Evolutionary conservation across 2,113 vertebrate species (phyloP).

Genomic region (Anhinga rufa): DNA sequence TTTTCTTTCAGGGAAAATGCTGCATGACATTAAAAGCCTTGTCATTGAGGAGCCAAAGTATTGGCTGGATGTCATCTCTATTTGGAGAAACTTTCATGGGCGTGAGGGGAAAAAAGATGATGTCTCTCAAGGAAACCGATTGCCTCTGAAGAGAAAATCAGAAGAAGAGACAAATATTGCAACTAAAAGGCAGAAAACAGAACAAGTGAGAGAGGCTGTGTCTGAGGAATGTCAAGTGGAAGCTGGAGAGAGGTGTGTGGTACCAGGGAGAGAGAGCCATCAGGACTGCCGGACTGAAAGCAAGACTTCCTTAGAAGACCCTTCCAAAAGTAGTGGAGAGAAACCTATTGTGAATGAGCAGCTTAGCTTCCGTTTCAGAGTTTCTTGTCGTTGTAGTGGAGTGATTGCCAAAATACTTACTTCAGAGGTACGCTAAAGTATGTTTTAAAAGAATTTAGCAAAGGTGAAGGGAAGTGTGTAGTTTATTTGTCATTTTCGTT

Average conservation of each 20-base stretch:
- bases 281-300: not conserved
- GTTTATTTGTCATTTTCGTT: not conserved
- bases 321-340: not conserved
- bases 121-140: not conserved
- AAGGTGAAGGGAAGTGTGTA: not conserved
- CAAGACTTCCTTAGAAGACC: not conserved
- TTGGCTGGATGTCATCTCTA: conserved; percentile 60
- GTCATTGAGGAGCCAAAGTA: conserved; percentile 49
- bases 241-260: not conserved
- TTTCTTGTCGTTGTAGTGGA: conserved; percentile 89
- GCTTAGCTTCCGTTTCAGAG: conserved; percentile 74
- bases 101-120: not conserved
- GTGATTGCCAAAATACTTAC: conserved; percentile 69
- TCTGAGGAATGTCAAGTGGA: not conserved
- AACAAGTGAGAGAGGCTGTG: not conserved
- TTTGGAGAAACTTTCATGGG: conserved; percentile 65
- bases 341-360: not conserved
- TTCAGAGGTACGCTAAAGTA: conserved; percentile 73
- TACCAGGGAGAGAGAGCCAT: not conserved
- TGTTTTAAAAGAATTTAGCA: not conserved
- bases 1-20: conserved; percentile 66
- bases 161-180: not conserved
- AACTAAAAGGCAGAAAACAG: conserved; percentile 52
- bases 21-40: conserved; percentile 60
- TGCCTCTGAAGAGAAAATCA: conserved; percentile 59